A percentile compares a stretch with the other conserved stretches of the same genome.
Conservation (phyloP, 2,888 invertebrate genomes). For the Leptarthrus brevirostris region DNA sequence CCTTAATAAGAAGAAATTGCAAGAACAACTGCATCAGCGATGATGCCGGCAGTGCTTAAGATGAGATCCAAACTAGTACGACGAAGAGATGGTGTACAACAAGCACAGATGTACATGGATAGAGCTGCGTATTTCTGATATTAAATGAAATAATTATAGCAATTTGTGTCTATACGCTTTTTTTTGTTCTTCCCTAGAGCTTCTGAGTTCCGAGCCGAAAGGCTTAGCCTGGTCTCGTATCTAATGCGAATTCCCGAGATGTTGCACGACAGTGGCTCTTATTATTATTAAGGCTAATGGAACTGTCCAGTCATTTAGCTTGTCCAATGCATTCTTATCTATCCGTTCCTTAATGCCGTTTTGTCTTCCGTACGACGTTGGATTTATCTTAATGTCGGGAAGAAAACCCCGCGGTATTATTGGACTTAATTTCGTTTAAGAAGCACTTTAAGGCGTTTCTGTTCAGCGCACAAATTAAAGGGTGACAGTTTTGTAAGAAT, state of each 20-base stretch:
- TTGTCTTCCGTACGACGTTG: slow-evolving; percentile 7
- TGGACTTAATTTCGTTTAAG: slow-evolving; percentile 18
- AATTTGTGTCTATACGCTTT: slow-evolving; percentile 47
- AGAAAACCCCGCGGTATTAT: slow-evolving; percentile 2
- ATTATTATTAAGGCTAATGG: slow-evolving; percentile 11
- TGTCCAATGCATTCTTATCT: slow-evolving; percentile 30
- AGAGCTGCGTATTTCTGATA: slow-evolving; percentile 33
- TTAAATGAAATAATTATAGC: slow-evolving; percentile 52
- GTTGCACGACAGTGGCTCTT: not conserved
- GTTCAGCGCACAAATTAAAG: not conserved
- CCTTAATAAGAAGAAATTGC: slow-evolving; percentile 34
- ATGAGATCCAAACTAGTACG: not conserved
- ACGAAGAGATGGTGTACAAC: no score
- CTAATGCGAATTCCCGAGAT: slow-evolving; percentile 2
- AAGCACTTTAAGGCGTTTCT: not conserved
- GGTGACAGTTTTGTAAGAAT: not conserved
- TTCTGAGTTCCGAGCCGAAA: not conserved
- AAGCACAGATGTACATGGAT: no score
- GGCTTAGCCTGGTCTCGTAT: not conserved
- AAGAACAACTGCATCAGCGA: slow-evolving; percentile 19
- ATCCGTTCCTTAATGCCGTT: not conserved
- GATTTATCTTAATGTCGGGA: not conserved
- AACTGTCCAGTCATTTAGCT: slow-evolving; percentile 10
- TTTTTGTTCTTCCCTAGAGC: not conserved
- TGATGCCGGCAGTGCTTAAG: slow-evolving; percentile 1